Conservation (phyloP, 2,113 vertebrate genomes). For the Chauna torquata region DNA sequence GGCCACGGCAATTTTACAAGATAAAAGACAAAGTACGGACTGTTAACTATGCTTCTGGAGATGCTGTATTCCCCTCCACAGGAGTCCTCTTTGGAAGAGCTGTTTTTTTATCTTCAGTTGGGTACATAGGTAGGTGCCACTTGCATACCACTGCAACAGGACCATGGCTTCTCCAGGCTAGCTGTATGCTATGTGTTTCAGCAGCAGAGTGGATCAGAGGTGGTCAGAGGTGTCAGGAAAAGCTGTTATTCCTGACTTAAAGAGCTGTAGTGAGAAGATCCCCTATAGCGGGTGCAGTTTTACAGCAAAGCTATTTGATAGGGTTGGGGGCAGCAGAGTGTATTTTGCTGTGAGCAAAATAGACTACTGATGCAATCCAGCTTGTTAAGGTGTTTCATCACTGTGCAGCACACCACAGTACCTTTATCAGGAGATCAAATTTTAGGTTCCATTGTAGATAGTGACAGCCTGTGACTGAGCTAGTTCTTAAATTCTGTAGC, state of each 20-base stretch:
- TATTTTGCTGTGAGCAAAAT: neutral
- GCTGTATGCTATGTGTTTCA: rapidly evolving
- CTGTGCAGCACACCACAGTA: neutral
- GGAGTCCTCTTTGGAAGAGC: neutral
- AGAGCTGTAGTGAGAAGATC: neutral
- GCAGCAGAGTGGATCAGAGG: neutral
- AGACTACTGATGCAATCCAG: neutral
- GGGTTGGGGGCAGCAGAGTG: neutral
- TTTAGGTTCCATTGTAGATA: neutral
- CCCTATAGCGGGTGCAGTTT: neutral
- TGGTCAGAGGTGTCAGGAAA: neutral
- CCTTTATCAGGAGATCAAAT: neutral
- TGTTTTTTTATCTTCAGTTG: neutral
- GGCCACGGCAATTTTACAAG: neutral
- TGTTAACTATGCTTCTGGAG: neutral
- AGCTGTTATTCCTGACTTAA: neutral
- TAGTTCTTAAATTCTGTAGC: neutral
- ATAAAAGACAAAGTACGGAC: neutral
- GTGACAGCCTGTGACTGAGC: neutral
- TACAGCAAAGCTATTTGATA: neutral
- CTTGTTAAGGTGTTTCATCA: neutral
- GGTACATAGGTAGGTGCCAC: rapidly evolving
- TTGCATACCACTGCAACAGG: neutral
- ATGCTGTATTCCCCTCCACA: neutral
- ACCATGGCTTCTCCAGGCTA: neutral